phyloP scores from a whole-genome alignment of 1,140 invertebrate species.

The Chrysopa pallens region DNA sequence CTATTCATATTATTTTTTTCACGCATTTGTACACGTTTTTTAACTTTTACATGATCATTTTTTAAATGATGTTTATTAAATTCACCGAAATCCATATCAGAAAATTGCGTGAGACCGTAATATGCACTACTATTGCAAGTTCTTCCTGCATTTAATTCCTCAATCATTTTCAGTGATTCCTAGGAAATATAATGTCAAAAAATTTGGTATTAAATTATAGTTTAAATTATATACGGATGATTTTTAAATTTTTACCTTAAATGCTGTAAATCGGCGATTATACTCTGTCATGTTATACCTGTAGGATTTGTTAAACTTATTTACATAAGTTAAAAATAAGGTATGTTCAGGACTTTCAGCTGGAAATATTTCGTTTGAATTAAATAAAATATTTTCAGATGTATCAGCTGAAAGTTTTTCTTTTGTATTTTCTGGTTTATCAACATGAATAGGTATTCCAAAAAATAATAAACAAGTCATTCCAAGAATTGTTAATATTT shows the following conservation, averaged over 20 bases:
- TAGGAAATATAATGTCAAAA: slow-evolving; percentile 13
- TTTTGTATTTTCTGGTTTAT: slow-evolving; percentile 16
- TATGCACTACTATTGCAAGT: slow-evolving; percentile 32
- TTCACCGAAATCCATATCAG: slow-evolving; percentile 54
- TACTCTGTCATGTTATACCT: slow-evolving; percentile 34
- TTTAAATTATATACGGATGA: slow-evolving; percentile 7
- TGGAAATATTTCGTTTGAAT: too few species aligned
- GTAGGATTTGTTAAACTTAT: slow-evolving; percentile 50
- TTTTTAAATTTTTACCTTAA: slow-evolving; percentile 33
- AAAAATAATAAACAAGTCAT: slow-evolving; percentile 28
- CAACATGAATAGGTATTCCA: slow-evolving; percentile 26
- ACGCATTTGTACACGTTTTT: too few species aligned
- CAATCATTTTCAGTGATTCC: slow-evolving; percentile 39
- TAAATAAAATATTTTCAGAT: too few species aligned
- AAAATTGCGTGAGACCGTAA: slow-evolving; percentile 55
- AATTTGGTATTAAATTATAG: slow-evolving; percentile 4
- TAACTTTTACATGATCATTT: not conserved
- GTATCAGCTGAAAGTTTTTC: slow-evolving; percentile 13
- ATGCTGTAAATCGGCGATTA: slow-evolving; percentile 34
- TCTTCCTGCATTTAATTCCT: slow-evolving; percentile 36
- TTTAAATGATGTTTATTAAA: slow-evolving; percentile 34
- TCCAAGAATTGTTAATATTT: slow-evolving; percentile 7
- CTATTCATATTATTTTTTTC: too few species aligned
- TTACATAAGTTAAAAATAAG: slow-evolving; percentile 24
- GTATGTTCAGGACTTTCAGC: too few species aligned